Base-by-base conservation (phyloP, 2,888 invertebrate species). In the Drosophila mayaguana region DNA sequence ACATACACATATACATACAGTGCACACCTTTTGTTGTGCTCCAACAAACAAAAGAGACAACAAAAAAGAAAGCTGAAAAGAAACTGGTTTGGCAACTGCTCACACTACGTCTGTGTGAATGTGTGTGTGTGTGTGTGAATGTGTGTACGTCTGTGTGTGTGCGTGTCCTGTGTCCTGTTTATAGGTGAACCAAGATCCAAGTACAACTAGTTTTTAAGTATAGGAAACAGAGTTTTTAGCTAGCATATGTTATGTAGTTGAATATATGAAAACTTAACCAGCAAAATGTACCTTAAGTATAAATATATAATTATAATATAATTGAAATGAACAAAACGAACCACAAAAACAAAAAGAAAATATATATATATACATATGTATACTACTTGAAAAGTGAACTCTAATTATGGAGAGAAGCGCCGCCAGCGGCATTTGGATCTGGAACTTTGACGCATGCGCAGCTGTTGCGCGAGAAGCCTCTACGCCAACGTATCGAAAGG, bases 41-140 rank as follows among this genome's bases (percentile, higher is more conserved):
- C 65, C 72, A 71, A 59, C 67, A 78, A 63, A 48, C 48, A 56
- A 65, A 51, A 69, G 22, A 61, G 16, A 48, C 32, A 43, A 38
- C 25, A 63, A 54, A 62, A 57, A 43, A 18, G 18, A 7, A 20
- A 20, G 2, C 9, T 11, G 14, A n/a, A 54, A 12, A 45, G 72
- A 83, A 85, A 85, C 84, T 79, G 84, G 84, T 85, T 85, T 85
- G 59, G 72, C 87, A 89, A 89, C 88, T 85, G 84, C 55, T 48
- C 53, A 50, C 38, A 46, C 50, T 38, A 18, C 1, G 14, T 36
- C 38, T 22, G 16, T 45, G 38, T 60, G 50, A 45, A 55, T 55
- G 46, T 50, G 38, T 43, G 57, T 16, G 12, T 12, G 25, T 34
- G 32, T 25, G 4, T 59, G 40, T 59, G 28, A 50, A 48, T 20